Evolutionary conservation across 2,888 invertebrate genomes (phyloP), one percentile per base, ranked within the genome.

Genomic region (Meteorus cinctellus): DNA sequence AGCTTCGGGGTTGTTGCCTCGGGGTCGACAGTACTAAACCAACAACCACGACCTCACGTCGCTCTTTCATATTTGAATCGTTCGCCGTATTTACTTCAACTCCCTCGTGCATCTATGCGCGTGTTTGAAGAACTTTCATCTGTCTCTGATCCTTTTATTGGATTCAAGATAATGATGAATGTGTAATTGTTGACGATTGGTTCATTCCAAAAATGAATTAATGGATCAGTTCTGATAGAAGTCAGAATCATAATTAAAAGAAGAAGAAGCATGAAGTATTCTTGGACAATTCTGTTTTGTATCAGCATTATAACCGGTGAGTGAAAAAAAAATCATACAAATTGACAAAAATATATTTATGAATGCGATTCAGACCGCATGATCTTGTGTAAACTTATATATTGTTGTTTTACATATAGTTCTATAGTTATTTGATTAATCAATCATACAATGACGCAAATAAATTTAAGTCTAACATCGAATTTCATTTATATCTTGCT

Each of bases 21-120:
- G 77, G 78, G 75, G 78, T 79, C 83, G 79, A 82, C 79, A 80
- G 80, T 82, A 71, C 74, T 36, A 71, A 12, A 41, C 41, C 12
- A 41, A 41, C 41, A 41, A 66, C 67, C 14, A 36, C 19, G 36
- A 34, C 41, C 12, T 55, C 55, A 14, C n/a, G 55, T 55, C 10
- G 55, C 6, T 55, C n/a, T 19, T 19, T 55, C 19, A 55, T 19
- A n/a, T 55, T 8, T 19, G 8, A 5, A 24, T 55, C n/a, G 55
- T 48, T 48, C 4, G 1, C 5, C 8, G n/a, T 55, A 55, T 55
- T 55, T 19, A 55, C 8, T n/a, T 48, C 27, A 29, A 5, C n/a
- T 29, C 24, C 16, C 55, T 65, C 72, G 34, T 55, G 48, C 19
- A 29, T 41, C 12, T 41, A 10, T 55, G 19, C 1, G n/a, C 24